These are phyloP conservation scores for Manis javanica DNA, from an alignment of 2,797 vertebrate species.

Conservation along the genomic window DNA sequence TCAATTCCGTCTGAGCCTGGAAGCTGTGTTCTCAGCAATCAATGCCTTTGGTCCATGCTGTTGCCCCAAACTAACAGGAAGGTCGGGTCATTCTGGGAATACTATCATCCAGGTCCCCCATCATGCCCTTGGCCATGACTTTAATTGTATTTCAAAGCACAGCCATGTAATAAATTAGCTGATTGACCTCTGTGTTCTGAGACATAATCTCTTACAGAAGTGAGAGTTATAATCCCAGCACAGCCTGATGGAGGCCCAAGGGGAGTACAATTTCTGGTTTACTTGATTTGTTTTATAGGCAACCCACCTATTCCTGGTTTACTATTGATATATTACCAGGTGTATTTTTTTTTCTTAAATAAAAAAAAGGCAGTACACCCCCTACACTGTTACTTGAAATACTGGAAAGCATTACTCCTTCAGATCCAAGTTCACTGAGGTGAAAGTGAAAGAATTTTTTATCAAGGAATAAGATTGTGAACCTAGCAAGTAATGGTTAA, in stretches of 20 bases:
- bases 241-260: not conserved
- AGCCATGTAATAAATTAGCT: not conserved
- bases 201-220: not conserved
- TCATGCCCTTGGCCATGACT: not conserved
- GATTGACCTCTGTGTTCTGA: not conserved
- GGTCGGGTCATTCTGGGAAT: not conserved
- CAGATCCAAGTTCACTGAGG: not conserved
- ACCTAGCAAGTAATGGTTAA: not conserved
- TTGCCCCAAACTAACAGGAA: not conserved
- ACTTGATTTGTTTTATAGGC: not conserved
- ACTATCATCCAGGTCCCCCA: not conserved
- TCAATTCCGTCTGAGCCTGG: not conserved
- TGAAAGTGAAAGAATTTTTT: not conserved
- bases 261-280: not conserved
- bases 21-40: not conserved
- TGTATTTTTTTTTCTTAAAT: not conserved
- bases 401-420: fast-evolving
- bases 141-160: not conserved
- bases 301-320: not conserved
- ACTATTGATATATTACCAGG: not conserved
- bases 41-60: too few species aligned
- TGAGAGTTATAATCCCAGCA: not conserved
- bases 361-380: not conserved
- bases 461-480: not conserved
- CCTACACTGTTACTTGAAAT: not conserved